Base-by-base conservation (phyloP, 2,888 invertebrate species). In the Philaethria dido region DNA sequence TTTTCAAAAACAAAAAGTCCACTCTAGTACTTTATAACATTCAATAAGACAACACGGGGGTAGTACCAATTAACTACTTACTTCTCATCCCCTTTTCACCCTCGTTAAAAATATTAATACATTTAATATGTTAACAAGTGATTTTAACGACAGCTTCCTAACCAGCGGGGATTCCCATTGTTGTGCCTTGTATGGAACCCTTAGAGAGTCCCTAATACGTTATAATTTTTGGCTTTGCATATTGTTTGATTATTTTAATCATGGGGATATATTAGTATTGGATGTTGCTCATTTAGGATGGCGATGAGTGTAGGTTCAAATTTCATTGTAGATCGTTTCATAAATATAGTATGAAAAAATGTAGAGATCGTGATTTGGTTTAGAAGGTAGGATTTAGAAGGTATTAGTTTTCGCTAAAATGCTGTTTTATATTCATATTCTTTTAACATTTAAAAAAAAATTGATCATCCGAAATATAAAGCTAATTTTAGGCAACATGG, bases 61-160 rank as follows among this genome's bases (percentile, higher is more conserved):
- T 57, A 14, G 9, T 16, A 45, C 8, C 59, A 42, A 59, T 60
- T 60, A 60, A 29, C 42, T 60, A 60, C n/a, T n/a, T 45, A 42
- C 22, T 42, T 42, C 39, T 22, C 39, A 39, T 18, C 48, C 47
- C 48, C 48, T 47, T 22, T 20, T 20, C 20, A 33, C 47, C 61
- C 61, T 36, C 20, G 29, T 64, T 48, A 48, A 45, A 60, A 59
- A 55, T 33, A 64, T 57, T 59, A 50, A 65, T 42, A 59, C 47
- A 36, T 48, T 65, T 65, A 65, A 65, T 59, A 65, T 59, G 50
- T 65, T 65, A 65, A 59, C 20, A 48, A 48, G 48, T 57, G 47
- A 57, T 64, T 33, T 39, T 48, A 64, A 48, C 39, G 48, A 48
- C 64, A 64, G 64, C 39, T 64, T 55, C 45, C 47, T 20, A 14